Conservation (phyloP, 2,888 invertebrate genomes). For the Limnephilus lunatus region DNA sequence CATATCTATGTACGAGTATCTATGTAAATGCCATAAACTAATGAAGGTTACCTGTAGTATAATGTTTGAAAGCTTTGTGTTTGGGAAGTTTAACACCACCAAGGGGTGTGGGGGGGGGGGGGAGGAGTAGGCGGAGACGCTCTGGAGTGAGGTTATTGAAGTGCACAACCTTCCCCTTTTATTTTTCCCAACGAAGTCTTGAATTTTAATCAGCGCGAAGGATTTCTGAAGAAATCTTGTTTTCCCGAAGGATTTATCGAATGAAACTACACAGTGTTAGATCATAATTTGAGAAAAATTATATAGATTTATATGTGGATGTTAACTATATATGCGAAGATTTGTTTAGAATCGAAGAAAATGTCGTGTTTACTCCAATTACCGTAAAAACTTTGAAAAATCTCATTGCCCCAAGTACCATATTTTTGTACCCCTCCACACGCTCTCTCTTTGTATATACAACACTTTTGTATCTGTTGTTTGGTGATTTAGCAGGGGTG, state of each 20-base stretch:
- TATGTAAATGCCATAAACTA: not conserved
- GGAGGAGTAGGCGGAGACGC: no score
- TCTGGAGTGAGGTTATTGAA: constrained; percentile 15
- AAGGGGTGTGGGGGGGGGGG: not conserved
- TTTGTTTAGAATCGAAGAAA: no score
- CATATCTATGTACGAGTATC: not conserved
- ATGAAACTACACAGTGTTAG: not conserved
- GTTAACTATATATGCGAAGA: no score
- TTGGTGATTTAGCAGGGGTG: no score
- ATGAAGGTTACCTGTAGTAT: not conserved
- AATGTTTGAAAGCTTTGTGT: not conserved
- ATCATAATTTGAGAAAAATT: not conserved
- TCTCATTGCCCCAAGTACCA: no score
- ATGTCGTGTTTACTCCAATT: no score
- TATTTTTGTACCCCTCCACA: no score
- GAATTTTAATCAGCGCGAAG: constrained; percentile 33
- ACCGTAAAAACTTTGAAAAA: no score
- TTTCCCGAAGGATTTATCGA: not conserved
- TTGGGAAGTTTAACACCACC: not conserved
- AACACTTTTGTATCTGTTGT: no score
- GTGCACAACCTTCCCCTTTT: constrained; percentile 27
- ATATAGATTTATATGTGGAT: no score
- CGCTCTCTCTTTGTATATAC: no score
- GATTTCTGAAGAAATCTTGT: constrained; percentile 1
- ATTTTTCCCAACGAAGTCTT: not conserved